phyloP scores from a whole-genome alignment of 2,113 vertebrate genomes.

The Donacobius atricapilla region DNA sequence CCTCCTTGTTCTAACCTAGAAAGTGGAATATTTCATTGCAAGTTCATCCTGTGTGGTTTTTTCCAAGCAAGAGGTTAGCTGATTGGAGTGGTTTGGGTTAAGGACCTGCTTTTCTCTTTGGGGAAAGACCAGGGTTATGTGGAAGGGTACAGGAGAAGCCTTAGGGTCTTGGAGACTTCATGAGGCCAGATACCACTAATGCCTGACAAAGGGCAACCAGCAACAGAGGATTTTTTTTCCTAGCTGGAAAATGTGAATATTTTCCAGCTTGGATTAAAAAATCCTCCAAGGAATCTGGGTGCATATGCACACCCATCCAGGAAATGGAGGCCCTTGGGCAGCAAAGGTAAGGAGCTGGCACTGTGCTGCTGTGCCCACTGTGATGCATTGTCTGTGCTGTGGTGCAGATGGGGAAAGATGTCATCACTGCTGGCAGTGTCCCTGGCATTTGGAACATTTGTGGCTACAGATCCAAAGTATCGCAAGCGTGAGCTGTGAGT shows the following conservation, averaged over 20 bases:
- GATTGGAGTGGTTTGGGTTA: background rate
- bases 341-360: background rate
- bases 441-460: background rate
- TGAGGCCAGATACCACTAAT: fast-evolving
- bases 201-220: background rate
- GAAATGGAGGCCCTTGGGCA: background rate
- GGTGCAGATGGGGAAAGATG: background rate
- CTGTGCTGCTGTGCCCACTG: fast-evolving
- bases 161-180: background rate
- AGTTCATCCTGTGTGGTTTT: background rate
- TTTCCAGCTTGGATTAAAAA: background rate
- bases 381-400: fast-evolving
- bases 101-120: background rate
- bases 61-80: background rate
- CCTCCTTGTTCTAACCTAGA: background rate
- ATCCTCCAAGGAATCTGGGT: background rate
- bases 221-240: background rate
- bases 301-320: background rate
- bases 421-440: fast-evolving
- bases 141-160: background rate
- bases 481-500: background rate
- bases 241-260: background rate
- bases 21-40: background rate
- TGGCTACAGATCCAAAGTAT: background rate
- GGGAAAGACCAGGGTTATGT: background rate